Percentiles rank a stretch among this genome's conserved stretches.
phyloP scores from a whole-genome alignment of 2,888 invertebrate species.

The Arge pagana region DNA sequence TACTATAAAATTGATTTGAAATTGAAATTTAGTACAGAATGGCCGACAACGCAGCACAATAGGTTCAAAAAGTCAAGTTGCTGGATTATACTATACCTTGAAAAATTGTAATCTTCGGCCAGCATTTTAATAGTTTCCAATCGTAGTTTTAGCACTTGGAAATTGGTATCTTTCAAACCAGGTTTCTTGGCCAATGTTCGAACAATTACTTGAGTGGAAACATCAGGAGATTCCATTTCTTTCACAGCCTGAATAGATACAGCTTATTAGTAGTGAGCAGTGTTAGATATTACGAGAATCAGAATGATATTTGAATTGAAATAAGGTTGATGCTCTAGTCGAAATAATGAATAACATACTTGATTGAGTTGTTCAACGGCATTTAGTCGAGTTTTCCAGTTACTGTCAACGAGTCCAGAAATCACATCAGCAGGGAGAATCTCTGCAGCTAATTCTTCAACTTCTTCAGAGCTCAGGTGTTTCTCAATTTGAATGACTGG shows the following conservation, averaged over 20 bases:
- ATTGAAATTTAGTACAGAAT: background rate
- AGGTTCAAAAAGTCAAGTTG: background rate
- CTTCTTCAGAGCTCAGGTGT: constrained; percentile 77
- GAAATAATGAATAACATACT: constrained; percentile 36
- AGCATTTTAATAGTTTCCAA: constrained; percentile 79
- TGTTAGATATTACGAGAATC: too few relatives aligned
- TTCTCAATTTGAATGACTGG: constrained; percentile 60
- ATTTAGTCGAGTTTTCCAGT: constrained; percentile 84
- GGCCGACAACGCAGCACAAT: too few relatives aligned
- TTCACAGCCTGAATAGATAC: constrained; percentile 65
- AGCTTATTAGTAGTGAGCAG: too few relatives aligned
- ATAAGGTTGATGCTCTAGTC: background rate
- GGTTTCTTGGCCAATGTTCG: constrained; percentile 80
- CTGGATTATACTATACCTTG: constrained; percentile 61
- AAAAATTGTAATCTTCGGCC: constrained; percentile 75
- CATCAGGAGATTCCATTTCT: constrained; percentile 66
- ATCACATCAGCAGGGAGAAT: constrained; percentile 69
- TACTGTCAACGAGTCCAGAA: constrained; percentile 72
- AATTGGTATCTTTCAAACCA: constrained; percentile 86
- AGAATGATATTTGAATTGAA: background rate
- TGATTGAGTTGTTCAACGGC: constrained; percentile 75
- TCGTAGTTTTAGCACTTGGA: constrained; percentile 84
- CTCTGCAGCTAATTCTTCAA: constrained; percentile 73
- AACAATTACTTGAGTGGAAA: constrained; percentile 77
- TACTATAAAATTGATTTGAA: constrained; percentile 58